Conservation (phyloP, 2,888 invertebrate species). For the Drosophila nr. fundita region DNA sequence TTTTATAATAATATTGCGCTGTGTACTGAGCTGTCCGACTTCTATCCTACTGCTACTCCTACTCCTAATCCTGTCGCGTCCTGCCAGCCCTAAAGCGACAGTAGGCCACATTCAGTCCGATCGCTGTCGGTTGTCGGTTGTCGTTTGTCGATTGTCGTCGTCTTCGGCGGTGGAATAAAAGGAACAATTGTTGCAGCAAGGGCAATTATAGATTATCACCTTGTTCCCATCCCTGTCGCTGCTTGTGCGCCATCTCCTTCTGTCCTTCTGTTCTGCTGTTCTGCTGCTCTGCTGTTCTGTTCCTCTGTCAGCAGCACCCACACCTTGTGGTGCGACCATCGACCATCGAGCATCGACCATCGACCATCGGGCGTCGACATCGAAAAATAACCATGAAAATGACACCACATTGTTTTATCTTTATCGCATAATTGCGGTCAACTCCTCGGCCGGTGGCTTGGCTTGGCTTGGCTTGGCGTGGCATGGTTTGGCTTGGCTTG, state of each 20-base stretch:
- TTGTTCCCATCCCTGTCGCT: conserved; percentile 37
- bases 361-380: conserved; percentile 28
- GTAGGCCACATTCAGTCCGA: conserved; percentile 59
- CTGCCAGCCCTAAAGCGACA: conserved; percentile 47
- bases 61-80: conserved; percentile 9
- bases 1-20: background rate
- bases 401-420: conserved; percentile 81
- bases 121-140: conserved; percentile 13
- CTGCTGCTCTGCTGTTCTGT: background rate
- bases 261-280: background rate
- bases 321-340: conserved; percentile 32
- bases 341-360: background rate
- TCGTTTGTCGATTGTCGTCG: conserved; percentile 13
- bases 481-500: background rate
- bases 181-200: conserved; percentile 73
- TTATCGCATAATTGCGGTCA: conserved; percentile 80
- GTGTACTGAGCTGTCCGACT: background rate
- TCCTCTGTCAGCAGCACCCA: conserved; percentile 35
- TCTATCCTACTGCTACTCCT: background rate
- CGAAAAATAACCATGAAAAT: conserved; percentile 76
- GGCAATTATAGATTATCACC: conserved; percentile 81
- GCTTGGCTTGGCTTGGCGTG: background rate
- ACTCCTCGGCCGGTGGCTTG: conserved; percentile 47
- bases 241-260: conserved; percentile 5
- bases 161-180: conserved; percentile 72